A percentile compares a stretch with the other conserved stretches of the same genome.
These are phyloP conservation scores for Myiotriccus ornatus DNA, from an alignment of 2,797 vertebrate genomes.

Conservation along the genomic window DNA sequence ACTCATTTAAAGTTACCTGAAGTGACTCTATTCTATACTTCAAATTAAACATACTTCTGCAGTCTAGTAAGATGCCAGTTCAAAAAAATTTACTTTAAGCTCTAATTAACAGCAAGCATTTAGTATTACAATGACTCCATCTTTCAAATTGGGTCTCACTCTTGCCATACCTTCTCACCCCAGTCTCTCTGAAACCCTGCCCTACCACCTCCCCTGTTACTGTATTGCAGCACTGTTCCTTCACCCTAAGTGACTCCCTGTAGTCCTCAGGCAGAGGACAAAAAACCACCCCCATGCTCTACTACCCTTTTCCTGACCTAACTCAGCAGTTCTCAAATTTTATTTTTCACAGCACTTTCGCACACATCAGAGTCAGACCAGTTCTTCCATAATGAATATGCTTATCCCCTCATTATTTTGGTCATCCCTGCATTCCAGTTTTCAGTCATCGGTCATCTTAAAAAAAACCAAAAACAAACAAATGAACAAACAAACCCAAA, in stretches of 20 bases:
- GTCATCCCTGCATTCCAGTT: background rate
- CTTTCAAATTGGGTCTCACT: background rate
- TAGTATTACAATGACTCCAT: background rate
- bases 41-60: background rate
- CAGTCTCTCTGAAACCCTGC: background rate
- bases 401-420: background rate
- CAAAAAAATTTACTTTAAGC: background rate
- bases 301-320: background rate
- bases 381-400: background rate
- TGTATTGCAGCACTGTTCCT: background rate
- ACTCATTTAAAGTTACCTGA: constrained; percentile 47
- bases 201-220: background rate
- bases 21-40: background rate
- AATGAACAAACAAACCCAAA: background rate
- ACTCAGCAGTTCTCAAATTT: background rate
- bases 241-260: background rate
- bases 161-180: background rate
- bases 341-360: background rate
- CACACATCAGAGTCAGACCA: background rate
- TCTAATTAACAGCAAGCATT: constrained; percentile 13
- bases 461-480: background rate
- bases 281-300: background rate
- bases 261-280: background rate
- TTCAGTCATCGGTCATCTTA: background rate
- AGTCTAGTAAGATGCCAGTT: background rate